phyloP scores from a whole-genome alignment of 2,888 invertebrate species.

The Plagodis pulveraria region DNA sequence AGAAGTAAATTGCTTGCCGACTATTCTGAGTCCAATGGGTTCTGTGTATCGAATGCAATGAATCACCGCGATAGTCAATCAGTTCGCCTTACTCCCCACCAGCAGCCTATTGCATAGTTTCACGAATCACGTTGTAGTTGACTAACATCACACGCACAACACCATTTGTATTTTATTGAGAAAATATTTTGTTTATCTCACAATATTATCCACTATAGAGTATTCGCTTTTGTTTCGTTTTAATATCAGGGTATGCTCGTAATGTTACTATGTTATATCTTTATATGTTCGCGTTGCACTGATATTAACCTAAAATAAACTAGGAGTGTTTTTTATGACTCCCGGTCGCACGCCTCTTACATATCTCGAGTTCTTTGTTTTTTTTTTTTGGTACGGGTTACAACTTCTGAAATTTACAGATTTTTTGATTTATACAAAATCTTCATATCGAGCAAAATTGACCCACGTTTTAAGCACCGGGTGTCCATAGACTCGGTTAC shows the following conservation, averaged over 20 bases:
- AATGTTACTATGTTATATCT: too few relatives aligned
- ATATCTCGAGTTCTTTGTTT: too few relatives aligned
- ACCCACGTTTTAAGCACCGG: too few relatives aligned
- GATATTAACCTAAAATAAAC: too few relatives aligned
- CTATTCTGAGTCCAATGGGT: constrained; percentile 52
- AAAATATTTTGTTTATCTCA: constrained; percentile 14
- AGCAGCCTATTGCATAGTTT: constrained; percentile 75
- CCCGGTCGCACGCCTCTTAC: too few relatives aligned
- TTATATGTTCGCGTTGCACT: too few relatives aligned
- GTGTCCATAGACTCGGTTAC: too few relatives aligned
- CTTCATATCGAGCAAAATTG: too few relatives aligned
- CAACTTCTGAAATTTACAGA: too few relatives aligned
- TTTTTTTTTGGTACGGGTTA: too few relatives aligned
- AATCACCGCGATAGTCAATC: constrained; percentile 56
- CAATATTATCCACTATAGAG: constrained; percentile 19
- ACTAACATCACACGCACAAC: constrained; percentile 63
- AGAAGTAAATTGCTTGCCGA: constrained; percentile 68
- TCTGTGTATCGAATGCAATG: constrained; percentile 52
- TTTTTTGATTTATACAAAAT: too few relatives aligned
- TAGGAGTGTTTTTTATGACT: too few relatives aligned
- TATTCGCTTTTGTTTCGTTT: constrained; percentile 19
- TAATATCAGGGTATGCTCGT: constrained; percentile 10
- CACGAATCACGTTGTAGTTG: constrained; percentile 60
- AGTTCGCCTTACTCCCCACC: constrained; percentile 58
- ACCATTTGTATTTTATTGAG: constrained; percentile 36